Evolutionary conservation across 2,113 vertebrate genomes (phyloP), one percentile per base, ranked within the genome.

Genomic region (Circaetus cinerascens): DNA sequence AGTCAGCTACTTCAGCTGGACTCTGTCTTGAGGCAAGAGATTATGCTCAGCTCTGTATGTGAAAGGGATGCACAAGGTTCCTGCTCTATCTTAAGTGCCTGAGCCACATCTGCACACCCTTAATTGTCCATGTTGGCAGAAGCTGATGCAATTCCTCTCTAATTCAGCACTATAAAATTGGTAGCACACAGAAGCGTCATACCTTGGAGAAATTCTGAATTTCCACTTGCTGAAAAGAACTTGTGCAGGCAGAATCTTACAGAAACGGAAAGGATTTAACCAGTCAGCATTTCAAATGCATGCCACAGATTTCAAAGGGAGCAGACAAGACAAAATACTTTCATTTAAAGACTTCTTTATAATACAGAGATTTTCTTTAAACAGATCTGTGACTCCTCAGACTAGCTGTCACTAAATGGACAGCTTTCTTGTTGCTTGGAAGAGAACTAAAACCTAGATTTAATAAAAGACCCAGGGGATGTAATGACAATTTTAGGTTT

Each of bases 171-270:
- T 89, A 51, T 12, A 79, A 91, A 88, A 91, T 1, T 72, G 45
- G 62, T 50, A 78, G 73, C 60, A 85, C 2, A 11, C 25, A 80
- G 50, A 77, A 86, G 38, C n/a, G 48, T 45, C 43, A 67, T 34
- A 91, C 72, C 76, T 88, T 80, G 60, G 83, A 94, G 92, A 95
- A 93, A 91, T 89, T 87, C 73, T 59, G 66, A 69, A 79, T 73
- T 95, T 93, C 26, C n/a, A 66, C 29, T 69, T 85, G 57, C 75
- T 6, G 10, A 72, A 62, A 92, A 79, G 90, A 91, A 88, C 29
- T 83, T 55, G 38, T 67, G 57, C 66, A 36, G 43, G 50, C 60
- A 95, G 85, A 90, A 91, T 79, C 27, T 57, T 55, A 56, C 45
- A 79, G 92, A 67, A 97, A 89, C 62, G 73, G 86, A 79, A 82